Evolutionary conservation across 2,113 vertebrate genomes (phyloP), one percentile per base, ranked within the genome.

Genomic region (Taxidea taxus): DNA sequence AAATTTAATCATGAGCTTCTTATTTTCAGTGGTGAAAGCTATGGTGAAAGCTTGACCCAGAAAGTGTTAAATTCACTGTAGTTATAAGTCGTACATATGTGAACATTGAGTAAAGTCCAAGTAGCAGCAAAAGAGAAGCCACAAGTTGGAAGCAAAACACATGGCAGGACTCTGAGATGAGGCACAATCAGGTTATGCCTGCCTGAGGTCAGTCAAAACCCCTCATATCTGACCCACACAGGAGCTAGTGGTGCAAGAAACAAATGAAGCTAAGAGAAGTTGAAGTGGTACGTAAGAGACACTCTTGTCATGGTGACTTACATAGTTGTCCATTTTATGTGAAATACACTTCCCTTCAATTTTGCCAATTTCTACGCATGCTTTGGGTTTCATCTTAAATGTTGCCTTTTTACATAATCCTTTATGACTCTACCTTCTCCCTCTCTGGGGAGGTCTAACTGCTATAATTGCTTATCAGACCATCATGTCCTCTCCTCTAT

Each of bases 271-370:
- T n/a, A 60, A 58, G 23, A 51, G 47, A 94, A 91, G 66, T 18
- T 47, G 8, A 58, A 51, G 29, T 31, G 3, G 1, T 13, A 0
- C 7, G 4, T 60, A 25, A 68, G 6, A 6, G 23, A 47, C 2
- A 37, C 1, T 6, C 18, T 87, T 44, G 37, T 34, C 39, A 77
- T 12, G 16, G 16, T 23, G 16, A 23, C 54, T 91, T 18, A 51
- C 15, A 16, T 42, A 3, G 14, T 29, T 12, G 25, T 49, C 80
- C 29, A 58, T 37, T 62, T 56, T 29, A 31, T 7, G 20, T 87
- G 14, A 23, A 37, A 49, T 51, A 66, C 2, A 66, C 2, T 29
- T 51, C 58, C 18, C 4, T 84, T 83, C 14, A 62, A 5, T 42
- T 15, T 56, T 16, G 34, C 13, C 34, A 72, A 56, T 66, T 56